phyloP scores from a whole-genome alignment of 1,140 invertebrate species.

The Ceratosolen fusciceps region DNA sequence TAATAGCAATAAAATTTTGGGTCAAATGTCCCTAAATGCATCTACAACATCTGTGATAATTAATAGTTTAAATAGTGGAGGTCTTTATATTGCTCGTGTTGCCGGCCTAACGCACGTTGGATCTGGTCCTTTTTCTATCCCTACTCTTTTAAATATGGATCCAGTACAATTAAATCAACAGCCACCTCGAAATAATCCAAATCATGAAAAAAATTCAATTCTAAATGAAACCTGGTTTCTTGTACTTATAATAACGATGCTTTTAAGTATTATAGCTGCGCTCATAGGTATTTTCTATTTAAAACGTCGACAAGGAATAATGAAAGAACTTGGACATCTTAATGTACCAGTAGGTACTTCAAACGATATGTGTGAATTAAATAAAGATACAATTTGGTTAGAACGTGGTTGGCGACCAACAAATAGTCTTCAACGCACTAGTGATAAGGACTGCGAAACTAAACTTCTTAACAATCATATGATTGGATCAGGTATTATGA shows the following conservation, averaged over 20 bases:
- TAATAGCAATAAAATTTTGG: conserved; percentile 76
- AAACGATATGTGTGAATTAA: conserved; percentile 74
- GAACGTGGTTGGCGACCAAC: conserved; percentile 81
- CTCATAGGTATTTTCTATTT: conserved; percentile 78
- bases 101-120: conserved; percentile 82
- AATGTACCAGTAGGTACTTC: conserved; percentile 78
- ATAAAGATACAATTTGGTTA: conserved; percentile 83
- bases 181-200: conserved; percentile 73
- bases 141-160: conserved; percentile 76
- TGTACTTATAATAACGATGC: conserved; percentile 78
- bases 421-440: conserved; percentile 66
- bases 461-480: conserved; percentile 76
- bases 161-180: conserved; percentile 72
- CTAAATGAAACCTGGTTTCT: conserved; percentile 84
- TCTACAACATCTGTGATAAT: conserved; percentile 80
- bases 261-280: conserved; percentile 78
- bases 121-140: conserved; percentile 78
- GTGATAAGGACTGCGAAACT: conserved; percentile 77
- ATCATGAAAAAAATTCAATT: conserved; percentile 68
- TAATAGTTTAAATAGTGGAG: conserved; percentile 81
- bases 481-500: conserved; percentile 70
- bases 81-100: conserved; percentile 80
- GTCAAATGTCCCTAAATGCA: conserved; percentile 81
- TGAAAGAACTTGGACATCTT: conserved; percentile 77
- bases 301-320: conserved; percentile 74